Evolutionary conservation across 2,888 invertebrate genomes (phyloP).

Genomic region (Apotomis betuletana): DNA sequence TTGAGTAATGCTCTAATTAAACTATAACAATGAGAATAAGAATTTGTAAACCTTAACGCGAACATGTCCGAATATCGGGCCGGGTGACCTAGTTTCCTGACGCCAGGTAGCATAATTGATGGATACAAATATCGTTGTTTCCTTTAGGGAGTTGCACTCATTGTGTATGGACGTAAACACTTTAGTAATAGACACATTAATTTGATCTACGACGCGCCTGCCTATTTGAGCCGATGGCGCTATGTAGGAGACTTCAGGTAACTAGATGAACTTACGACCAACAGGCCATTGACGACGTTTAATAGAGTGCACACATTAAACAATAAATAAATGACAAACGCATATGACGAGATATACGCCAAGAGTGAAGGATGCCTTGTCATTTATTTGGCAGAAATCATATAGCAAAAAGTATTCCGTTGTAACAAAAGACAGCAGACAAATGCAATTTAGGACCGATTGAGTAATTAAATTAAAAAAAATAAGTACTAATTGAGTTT

Average conservation of each 20-base stretch:
- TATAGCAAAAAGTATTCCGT: too few species aligned
- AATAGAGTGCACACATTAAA: too few species aligned
- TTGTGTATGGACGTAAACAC: slow-evolving; percentile 3
- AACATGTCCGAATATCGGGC: slow-evolving; percentile 18
- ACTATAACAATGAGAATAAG: background rate
- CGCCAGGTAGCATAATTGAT: slow-evolving; percentile 27
- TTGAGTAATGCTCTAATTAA: background rate
- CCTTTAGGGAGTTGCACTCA: slow-evolving; percentile 24
- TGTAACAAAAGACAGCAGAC: too few species aligned
- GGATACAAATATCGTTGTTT: slow-evolving; percentile 19
- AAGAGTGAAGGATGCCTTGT: too few species aligned
- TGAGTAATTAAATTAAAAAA: too few species aligned
- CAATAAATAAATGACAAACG: too few species aligned
- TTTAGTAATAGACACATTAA: slow-evolving; percentile 12
- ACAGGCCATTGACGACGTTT: too few species aligned
- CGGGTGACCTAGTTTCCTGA: slow-evolving; percentile 17
- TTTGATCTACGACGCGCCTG: background rate
- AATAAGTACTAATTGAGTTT: too few species aligned
- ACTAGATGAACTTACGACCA: too few species aligned
- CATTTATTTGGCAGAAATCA: too few species aligned
- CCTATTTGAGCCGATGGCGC: background rate
- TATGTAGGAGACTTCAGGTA: background rate
- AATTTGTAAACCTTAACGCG: slow-evolving; percentile 6
- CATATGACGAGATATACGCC: too few species aligned
- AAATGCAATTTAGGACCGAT: too few species aligned